phyloP scores from a whole-genome alignment of 1,140 invertebrate genomes.

The Drosophila sp. region DNA sequence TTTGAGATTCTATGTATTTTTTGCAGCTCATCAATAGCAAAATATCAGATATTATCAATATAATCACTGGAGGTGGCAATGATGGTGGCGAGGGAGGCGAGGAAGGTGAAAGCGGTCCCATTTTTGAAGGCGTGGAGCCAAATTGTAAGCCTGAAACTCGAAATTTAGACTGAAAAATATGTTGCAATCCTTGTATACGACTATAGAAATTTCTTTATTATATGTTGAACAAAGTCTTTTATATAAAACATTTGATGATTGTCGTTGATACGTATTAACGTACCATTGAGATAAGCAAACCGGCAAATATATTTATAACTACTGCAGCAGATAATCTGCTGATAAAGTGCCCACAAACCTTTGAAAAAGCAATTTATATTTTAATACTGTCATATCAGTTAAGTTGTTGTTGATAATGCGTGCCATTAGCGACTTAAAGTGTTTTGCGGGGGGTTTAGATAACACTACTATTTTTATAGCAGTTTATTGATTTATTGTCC shows the following conservation, averaged over 20 bases:
- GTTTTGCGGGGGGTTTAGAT: constrained; percentile 53
- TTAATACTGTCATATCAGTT: constrained; percentile 49
- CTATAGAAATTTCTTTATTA: too few species aligned
- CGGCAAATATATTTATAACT: constrained; percentile 25
- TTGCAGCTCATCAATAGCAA: constrained; percentile 62
- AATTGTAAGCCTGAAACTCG: constrained; percentile 50
- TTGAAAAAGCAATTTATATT: constrained; percentile 56
- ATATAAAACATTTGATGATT: neutral
- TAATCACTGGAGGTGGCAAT: constrained; percentile 52
- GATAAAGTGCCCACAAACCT: constrained; percentile 35
- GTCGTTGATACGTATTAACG: constrained; percentile 15
- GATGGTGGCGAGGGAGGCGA: constrained; percentile 46
- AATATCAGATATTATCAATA: constrained; percentile 54
- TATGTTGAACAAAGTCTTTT: constrained; percentile 3
- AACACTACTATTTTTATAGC: constrained; percentile 50
- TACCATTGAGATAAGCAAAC: constrained; percentile 36
- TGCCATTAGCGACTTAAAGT: constrained; percentile 38
- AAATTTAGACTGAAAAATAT: constrained; percentile 45
- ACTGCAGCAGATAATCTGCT: constrained; percentile 36
- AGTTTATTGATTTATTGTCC: constrained; percentile 65
- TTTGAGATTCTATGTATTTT: neutral
- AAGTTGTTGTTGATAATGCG: constrained; percentile 33
- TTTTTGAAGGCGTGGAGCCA: constrained; percentile 71
- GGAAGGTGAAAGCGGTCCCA: constrained; percentile 54
- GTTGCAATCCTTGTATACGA: too few species aligned